These are phyloP conservation scores for Aphis craccivora DNA, from an alignment of 1,140 invertebrate species.

Conservation along the genomic window DNA sequence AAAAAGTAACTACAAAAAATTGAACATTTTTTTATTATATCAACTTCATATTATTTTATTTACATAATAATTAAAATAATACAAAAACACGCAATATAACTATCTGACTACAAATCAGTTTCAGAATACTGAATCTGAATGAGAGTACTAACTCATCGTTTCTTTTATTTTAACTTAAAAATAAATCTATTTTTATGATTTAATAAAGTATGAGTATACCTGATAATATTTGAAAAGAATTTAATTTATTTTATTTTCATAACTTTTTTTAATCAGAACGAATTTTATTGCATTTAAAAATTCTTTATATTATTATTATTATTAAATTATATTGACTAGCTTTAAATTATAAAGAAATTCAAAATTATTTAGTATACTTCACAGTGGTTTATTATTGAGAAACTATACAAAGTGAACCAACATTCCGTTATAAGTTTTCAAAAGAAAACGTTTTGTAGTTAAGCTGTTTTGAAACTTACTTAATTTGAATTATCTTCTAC, in stretches of 20 bases:
- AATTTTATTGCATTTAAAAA: not conserved
- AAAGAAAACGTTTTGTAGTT: not conserved
- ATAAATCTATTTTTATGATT: not conserved
- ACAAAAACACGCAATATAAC: not conserved
- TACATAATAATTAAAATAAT: not conserved
- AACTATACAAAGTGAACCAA: not conserved
- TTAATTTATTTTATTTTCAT: not conserved
- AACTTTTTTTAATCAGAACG: not conserved
- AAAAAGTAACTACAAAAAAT: not conserved
- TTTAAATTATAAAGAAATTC: conserved; percentile 20
- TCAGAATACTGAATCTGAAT: not conserved
- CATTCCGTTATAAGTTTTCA: conserved; percentile 14
- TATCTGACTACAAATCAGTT: not conserved
- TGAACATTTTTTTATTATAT: not conserved
- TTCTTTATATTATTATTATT: not conserved
- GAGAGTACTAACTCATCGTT: not conserved
- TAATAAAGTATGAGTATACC: too few species aligned
- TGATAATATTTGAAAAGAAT: not conserved
- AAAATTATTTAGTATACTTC: not conserved
- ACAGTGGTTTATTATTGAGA: not conserved
- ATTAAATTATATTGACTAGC: not conserved
- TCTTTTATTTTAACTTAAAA: not conserved
- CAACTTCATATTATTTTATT: not conserved
- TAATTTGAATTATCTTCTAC: conserved; percentile 41
- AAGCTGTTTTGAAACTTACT: conserved; percentile 29